Evolutionary conservation across 2,113 vertebrate genomes (phyloP).

Genomic region (Cheilinus undulatus): DNA sequence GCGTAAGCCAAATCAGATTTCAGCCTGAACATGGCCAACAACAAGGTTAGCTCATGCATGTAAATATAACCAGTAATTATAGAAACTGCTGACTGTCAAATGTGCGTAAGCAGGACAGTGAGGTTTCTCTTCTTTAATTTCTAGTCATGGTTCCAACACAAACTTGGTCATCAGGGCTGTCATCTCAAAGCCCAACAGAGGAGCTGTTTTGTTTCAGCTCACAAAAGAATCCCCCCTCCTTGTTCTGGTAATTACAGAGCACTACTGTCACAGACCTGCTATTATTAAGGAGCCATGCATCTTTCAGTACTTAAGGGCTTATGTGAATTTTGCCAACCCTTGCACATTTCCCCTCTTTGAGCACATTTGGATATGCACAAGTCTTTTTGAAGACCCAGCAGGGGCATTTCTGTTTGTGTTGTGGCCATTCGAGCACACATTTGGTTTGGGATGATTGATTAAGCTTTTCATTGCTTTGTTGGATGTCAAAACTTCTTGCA

Average conservation of each 20-base stretch:
- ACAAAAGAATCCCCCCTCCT: slow-evolving; percentile 57
- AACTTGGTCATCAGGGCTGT: slow-evolving; percentile 42
- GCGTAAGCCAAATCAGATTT: slow-evolving; percentile 15
- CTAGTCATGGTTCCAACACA: slow-evolving; percentile 43
- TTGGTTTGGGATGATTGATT: slow-evolving; percentile 55
- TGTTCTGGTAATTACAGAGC: slow-evolving; percentile 70
- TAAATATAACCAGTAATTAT: slow-evolving; percentile 17
- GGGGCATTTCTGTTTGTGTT: slow-evolving; percentile 35
- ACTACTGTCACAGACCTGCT: slow-evolving; percentile 63
- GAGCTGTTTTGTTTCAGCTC: slow-evolving; percentile 57
- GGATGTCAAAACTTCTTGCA: slow-evolving; percentile 16
- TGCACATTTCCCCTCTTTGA: slow-evolving; percentile 50
- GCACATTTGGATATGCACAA: slow-evolving; percentile 23
- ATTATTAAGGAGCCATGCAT: slow-evolving; percentile 69
- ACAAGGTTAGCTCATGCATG: slow-evolving; percentile 17
- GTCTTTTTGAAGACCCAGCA: slow-evolving; percentile 41
- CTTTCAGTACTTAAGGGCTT: slow-evolving; percentile 58
- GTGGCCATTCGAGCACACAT: slow-evolving; percentile 49
- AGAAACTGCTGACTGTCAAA: slow-evolving; percentile 14
- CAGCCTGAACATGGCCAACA: neutral
- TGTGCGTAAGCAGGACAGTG: slow-evolving; percentile 7
- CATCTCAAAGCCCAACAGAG: slow-evolving; percentile 28
- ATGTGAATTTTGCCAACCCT: slow-evolving; percentile 54
- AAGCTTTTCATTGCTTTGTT: slow-evolving; percentile 30
- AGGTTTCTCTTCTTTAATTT: slow-evolving; percentile 55